phyloP scores from a whole-genome alignment of 2,113 vertebrate species.

The Ovis canadensis region DNA sequence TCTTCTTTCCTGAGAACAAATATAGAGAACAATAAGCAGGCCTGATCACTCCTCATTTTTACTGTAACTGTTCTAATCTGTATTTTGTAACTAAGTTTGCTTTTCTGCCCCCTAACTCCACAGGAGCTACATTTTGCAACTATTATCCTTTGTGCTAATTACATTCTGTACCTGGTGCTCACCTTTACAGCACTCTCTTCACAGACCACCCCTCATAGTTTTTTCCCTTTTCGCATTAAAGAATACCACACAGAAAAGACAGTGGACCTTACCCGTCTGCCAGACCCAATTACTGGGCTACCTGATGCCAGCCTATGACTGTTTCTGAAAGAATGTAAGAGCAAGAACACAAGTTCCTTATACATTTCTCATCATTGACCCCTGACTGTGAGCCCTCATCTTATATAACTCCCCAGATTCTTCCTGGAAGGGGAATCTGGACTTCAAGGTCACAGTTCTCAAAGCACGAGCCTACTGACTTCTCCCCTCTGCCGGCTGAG shows the following conservation, averaged over 20 bases:
- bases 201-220: background rate
- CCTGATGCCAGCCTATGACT: background rate
- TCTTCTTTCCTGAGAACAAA: background rate
- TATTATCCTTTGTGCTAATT: background rate
- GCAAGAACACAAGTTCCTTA: background rate
- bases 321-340: background rate
- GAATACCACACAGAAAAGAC: background rate
- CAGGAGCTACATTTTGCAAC: background rate
- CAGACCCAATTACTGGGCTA: background rate
- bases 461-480: background rate
- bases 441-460: background rate
- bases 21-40: background rate
- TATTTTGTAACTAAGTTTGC: background rate
- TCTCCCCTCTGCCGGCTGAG: background rate
- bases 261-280: background rate
- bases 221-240: background rate
- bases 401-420: background rate
- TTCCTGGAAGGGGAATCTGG: background rate
- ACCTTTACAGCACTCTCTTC: background rate
- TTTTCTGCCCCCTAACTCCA: background rate
- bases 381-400: background rate
- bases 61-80: background rate
- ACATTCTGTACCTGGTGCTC: background rate
- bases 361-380: background rate
- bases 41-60: background rate